Evolutionary conservation across 2,113 vertebrate genomes (phyloP).

Genomic region (Cavia porcellus): DNA sequence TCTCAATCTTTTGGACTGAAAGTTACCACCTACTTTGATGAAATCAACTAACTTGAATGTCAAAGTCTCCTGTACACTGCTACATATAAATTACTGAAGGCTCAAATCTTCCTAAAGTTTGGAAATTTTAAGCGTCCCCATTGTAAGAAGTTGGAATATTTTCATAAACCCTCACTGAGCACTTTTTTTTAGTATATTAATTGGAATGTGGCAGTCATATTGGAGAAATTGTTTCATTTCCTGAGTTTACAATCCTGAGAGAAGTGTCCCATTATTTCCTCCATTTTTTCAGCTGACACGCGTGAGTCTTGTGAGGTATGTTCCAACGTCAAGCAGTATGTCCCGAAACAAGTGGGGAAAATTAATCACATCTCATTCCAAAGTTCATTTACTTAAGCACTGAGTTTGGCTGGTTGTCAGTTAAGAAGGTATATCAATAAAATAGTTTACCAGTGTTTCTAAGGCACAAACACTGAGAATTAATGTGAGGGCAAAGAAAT

Average conservation of each 20-base stretch:
- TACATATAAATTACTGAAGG: neutral
- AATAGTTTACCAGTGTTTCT: constrained; percentile 56
- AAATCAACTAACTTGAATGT: neutral
- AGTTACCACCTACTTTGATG: neutral
- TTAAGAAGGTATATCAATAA: neutral
- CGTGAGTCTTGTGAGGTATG: neutral
- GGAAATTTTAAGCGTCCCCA: neutral
- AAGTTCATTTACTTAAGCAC: neutral
- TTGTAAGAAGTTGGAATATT: constrained; percentile 56
- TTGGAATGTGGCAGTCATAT: neutral
- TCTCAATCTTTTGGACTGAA: constrained; percentile 13
- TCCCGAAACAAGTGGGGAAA: constrained; percentile 37
- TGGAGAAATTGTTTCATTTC: constrained; percentile 45
- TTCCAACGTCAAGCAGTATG: neutral
- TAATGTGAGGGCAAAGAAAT: constrained; percentile 53
- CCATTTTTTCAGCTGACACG: neutral
- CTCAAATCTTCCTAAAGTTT: constrained; percentile 15
- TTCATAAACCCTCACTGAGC: constrained; percentile 35
- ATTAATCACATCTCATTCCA: constrained; percentile 17
- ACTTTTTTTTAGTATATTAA: constrained; percentile 19
- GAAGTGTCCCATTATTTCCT: neutral
- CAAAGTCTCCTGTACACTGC: neutral
- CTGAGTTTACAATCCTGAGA: neutral
- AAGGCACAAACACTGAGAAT: constrained; percentile 32
- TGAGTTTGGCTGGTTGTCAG: neutral